Evolutionary conservation across 2,888 invertebrate species (phyloP).

Genomic region (Saturnia japonica): DNA sequence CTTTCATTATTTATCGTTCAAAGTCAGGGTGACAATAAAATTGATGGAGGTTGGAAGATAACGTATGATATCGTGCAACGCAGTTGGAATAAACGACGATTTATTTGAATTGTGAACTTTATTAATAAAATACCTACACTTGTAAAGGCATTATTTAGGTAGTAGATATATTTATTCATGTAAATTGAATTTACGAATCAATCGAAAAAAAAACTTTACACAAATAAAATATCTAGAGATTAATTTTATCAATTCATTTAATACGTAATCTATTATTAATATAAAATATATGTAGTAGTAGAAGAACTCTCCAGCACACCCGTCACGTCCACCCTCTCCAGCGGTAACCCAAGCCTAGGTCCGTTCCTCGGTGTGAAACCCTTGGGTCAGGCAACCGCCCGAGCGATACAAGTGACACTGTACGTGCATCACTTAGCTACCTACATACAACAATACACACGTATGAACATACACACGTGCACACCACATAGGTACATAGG

Average conservation of each 20-base stretch:
- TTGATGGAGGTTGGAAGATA: neutral
- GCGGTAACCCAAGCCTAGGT: no score
- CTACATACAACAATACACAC: no score
- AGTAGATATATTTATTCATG: neutral
- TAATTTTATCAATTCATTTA: neutral
- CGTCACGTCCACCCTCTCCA: no score
- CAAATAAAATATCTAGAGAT: neutral
- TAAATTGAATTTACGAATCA: neutral
- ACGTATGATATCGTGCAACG: neutral
- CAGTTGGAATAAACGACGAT: neutral
- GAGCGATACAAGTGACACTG: no score
- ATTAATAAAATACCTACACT: neutral
- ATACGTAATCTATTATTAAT: neutral
- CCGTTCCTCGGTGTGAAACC: no score
- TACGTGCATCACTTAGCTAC: no score
- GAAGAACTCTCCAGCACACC: no score
- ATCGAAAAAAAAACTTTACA: neutral
- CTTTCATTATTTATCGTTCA: slow-evolving; percentile 8
- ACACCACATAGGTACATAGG: no score
- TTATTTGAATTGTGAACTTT: neutral
- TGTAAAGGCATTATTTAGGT: neutral
- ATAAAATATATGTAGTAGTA: no score
- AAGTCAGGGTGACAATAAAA: neutral
- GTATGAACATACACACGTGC: no score
- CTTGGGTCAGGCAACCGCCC: no score